Evolutionary conservation across 1,140 invertebrate species (phyloP), one percentile per base, ranked within the genome.

Genomic region (Lordiphosa clarofinis): DNA sequence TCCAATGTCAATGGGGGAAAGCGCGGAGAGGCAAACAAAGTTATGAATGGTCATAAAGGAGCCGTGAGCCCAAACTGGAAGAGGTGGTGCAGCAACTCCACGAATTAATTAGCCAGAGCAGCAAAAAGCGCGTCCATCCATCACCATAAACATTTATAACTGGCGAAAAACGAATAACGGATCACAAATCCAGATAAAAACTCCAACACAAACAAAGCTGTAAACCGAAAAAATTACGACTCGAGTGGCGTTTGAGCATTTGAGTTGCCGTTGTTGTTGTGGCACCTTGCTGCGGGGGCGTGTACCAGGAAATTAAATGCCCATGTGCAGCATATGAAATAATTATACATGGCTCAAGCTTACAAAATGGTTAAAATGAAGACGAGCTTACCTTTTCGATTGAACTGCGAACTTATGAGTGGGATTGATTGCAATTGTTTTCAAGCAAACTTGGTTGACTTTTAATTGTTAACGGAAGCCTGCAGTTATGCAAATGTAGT

Each of bases 401-500:
- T 74, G 71, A 74, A 68, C 64, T 73, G 57, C 63, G 63, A 62
- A 38, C 63, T 52, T 48, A 13, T 52, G 49, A 21, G 33, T 36
- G 31, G 33, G 31, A 33, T 44, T 31, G 38, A 39, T 66, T 57
- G 57, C 66, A 47, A 43, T 47, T 24, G 40, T 63, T 36, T 60
- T 56, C 48, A 4, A 42, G 12, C 59, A 24, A 24, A 4, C 6
- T 24, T 11, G 21, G 52, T 43, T 12, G 33, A 42, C 47, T 71
- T 75, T 75, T 75, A 75, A 75, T 75, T 75, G 66, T 75, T 75
- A 75, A 76, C 73, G 73, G 73, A 75, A 75, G 68, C 53, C 43
- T 37, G 57, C 31, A 52, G 71, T 73, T 73, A 73, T 73, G 69
- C 56, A 73, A 72, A 73, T 73, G 52, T n/a, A 59, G 28, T 31